phyloP scores from a whole-genome alignment of 2,113 vertebrate genomes.

The Xiphophorus maculatus region DNA sequence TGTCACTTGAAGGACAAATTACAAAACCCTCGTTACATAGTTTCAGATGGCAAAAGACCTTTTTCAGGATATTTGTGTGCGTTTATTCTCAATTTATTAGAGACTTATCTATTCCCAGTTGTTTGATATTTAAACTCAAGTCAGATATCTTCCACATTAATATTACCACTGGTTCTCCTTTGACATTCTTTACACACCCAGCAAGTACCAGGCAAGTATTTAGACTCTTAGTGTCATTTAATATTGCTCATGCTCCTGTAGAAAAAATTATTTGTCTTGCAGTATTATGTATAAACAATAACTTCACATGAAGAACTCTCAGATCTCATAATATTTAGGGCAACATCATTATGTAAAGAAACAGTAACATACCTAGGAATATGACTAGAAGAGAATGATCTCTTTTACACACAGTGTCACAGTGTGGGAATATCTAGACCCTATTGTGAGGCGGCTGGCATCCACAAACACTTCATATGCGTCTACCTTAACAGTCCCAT shows the following conservation, averaged over 20 bases:
- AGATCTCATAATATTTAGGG: conserved; percentile 44
- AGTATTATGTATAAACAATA: conserved; percentile 30
- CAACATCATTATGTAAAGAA: conserved; percentile 59
- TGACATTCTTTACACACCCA: not conserved
- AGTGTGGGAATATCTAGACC: conserved; percentile 36
- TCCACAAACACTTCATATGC: conserved; percentile 24
- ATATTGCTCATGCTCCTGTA: conserved; percentile 17
- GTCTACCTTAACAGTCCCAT: conserved; percentile 14
- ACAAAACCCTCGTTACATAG: too few species aligned
- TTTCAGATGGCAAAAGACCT: not conserved
- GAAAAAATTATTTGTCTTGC: conserved; percentile 30
- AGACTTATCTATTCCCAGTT: not conserved
- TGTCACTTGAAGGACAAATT: too few species aligned
- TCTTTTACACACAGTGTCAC: conserved; percentile 34
- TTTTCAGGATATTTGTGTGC: not conserved
- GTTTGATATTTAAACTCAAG: not conserved
- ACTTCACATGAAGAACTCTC: conserved; percentile 45
- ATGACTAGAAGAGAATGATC: conserved; percentile 55
- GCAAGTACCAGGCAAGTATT: conserved; percentile 9
- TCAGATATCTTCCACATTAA: conserved; percentile 6
- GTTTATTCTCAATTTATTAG: not conserved
- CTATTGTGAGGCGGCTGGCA: conserved; percentile 7
- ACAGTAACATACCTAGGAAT: conserved; percentile 38
- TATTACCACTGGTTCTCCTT: not conserved
- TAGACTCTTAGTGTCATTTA: conserved; percentile 14